These are phyloP conservation scores for Harpagifer antarcticus DNA, from an alignment of 2,797 vertebrate genomes.

Conservation along the genomic window DNA sequence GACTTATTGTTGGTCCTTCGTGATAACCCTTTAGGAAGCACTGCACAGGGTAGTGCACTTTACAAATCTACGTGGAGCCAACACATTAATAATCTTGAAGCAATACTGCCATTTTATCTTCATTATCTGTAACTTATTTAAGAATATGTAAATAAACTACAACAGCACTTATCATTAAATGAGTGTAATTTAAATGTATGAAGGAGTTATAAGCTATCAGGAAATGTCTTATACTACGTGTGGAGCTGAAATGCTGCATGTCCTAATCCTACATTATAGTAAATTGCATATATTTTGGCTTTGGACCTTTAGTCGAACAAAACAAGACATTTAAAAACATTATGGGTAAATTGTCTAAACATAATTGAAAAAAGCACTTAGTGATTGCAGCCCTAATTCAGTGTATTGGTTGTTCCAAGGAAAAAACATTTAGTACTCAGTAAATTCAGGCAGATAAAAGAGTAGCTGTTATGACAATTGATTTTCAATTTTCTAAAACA, in stretches of 20 bases:
- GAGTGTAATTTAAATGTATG: slow-evolving; percentile 32
- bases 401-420: slow-evolving; percentile 5
- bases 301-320: neutral
- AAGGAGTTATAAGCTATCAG: neutral
- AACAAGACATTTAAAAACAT: neutral
- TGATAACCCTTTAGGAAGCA: slow-evolving; percentile 61
- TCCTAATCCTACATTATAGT: neutral
- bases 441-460: slow-evolving; percentile 15
- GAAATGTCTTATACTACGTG: neutral
- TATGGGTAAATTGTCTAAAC: slow-evolving; percentile 10
- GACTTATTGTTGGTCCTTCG: slow-evolving; percentile 68
- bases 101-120: slow-evolving; percentile 65
- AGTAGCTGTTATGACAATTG: slow-evolving; percentile 50
- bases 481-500: slow-evolving; percentile 63
- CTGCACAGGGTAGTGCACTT: slow-evolving; percentile 38
- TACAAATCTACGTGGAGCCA: slow-evolving; percentile 45
- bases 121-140: slow-evolving; percentile 62
- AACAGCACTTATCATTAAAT: slow-evolving; percentile 35
- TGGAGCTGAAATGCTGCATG: slow-evolving; percentile 4
- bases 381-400: neutral
- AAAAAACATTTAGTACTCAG: slow-evolving; percentile 2
- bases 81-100: slow-evolving; percentile 64
- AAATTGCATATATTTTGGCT: neutral
- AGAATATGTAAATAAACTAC: slow-evolving; percentile 40
- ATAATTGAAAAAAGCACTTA: neutral